Base-by-base conservation (phyloP, 2,797 vertebrate species). In the Ara ararauna region DNA sequence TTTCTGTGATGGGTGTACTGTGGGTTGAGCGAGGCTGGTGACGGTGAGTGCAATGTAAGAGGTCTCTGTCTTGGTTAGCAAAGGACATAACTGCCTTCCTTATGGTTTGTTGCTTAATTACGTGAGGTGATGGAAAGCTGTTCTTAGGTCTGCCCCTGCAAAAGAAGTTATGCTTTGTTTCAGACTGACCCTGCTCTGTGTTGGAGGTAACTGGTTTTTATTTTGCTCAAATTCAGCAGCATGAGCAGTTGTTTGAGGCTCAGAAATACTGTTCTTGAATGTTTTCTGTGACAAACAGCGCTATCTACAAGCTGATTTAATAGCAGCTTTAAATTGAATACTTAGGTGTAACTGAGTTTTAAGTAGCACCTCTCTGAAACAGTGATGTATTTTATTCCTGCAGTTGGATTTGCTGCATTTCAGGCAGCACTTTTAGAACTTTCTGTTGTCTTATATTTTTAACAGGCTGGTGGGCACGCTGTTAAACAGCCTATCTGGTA, bases 401-500 rank as follows among this genome's bases (percentile, higher is more conserved):
- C 68, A 58, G 53, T 60, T 83, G 75, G 3, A 23, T 80, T 97
- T 84, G 34, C 47, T 48, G 42, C 44, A 3, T 93, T 88, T 94
- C 56, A 53, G 38, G 56, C 40, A 67, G 67, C 2, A 2, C 71
- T 93, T 84, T 91, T 48, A 80, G 78, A 92, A 76, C 84, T 90
- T 95, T 62, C 38, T 29, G 81, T 92, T 94, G 89, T 60, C 84
- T 94, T 95, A 61, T 87, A 87, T 87, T 93, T 94, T 96, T 94
- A 96, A 91, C 83, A 94, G 90, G 86, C 77, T 90, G 38, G 86
- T 97, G 91, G 90, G 86, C 94, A 78, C 44, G 93, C 96, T 94
- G 94, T 97, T 96, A 96, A 97, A 89, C 79, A 77, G 72, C 89
- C 95, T 95, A 84, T 96, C 89, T 96, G 88, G 94, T 96, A 51